Evolutionary conservation across 2,113 vertebrate genomes (phyloP).

Genomic region (Chunga burmeisteri): DNA sequence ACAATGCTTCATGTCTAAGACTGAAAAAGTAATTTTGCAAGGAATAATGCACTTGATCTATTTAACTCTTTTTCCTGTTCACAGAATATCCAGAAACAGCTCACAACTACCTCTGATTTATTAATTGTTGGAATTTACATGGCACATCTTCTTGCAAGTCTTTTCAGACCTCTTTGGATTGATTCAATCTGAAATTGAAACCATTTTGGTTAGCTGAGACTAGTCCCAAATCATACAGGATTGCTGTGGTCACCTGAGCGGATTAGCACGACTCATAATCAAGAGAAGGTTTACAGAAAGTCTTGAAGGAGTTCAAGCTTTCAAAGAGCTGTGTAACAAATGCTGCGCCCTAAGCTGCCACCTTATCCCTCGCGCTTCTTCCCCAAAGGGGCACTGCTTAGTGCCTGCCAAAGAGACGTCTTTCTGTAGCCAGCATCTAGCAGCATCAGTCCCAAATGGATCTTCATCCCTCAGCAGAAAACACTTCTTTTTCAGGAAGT

Average conservation of each 20-base stretch:
- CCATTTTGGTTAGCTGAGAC: neutral
- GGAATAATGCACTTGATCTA: neutral
- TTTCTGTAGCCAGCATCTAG: neutral
- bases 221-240: neutral
- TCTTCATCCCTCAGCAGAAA: neutral
- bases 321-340: neutral
- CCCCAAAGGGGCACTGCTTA: neutral
- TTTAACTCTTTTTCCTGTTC: neutral
- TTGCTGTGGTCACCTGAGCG: neutral
- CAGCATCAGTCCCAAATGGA: neutral
- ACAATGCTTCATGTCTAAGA: neutral
- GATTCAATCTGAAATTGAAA: neutral
- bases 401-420: neutral
- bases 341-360: accelerated
- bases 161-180: neutral
- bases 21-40: neutral
- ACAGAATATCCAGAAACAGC: neutral
- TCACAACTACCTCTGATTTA: neutral
- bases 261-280: neutral
- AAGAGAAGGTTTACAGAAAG: neutral
- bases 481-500: neutral
- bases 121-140: neutral
- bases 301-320: neutral
- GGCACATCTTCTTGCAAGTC: neutral
- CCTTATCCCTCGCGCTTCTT: accelerated